Percentiles rank a stretch among this genome's conserved stretches.
Conservation (phyloP, 2,113 vertebrate genomes). For the Baryphthengus martii region DNA sequence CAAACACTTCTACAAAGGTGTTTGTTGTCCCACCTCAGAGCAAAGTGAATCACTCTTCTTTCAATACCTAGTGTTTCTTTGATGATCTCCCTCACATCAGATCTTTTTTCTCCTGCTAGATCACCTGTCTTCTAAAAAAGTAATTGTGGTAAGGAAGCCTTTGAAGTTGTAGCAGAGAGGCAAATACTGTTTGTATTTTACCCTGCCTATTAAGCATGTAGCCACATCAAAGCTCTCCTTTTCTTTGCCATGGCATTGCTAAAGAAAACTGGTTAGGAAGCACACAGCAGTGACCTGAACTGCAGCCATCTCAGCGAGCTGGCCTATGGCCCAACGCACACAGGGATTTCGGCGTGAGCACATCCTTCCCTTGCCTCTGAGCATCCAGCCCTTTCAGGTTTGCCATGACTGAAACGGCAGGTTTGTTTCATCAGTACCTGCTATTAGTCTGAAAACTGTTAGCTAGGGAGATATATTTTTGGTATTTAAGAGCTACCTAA, state of each 20-base stretch:
- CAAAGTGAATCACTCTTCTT: neutral
- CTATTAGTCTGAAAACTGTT: neutral
- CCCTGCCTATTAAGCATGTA: neutral
- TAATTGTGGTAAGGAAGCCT: constrained; percentile 11
- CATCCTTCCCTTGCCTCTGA: neutral
- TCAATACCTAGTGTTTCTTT: neutral
- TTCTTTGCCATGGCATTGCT: neutral
- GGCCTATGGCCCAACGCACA: neutral
- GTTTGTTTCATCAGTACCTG: neutral
- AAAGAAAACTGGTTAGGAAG: neutral
- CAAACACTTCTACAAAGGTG: neutral
- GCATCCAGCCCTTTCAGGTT: neutral
- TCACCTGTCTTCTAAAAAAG: constrained; percentile 41
- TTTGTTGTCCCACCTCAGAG: neutral
- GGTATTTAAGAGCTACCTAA: neutral
- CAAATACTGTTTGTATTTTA: constrained; percentile 18
- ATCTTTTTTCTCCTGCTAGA: neutral
- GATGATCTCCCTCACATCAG: neutral
- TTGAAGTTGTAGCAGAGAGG: constrained; percentile 23
- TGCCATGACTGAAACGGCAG: neutral
- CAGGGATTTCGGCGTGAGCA: rapidly evolving
- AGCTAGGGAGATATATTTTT: neutral
- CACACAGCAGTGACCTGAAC: neutral
- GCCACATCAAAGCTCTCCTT: constrained; percentile 52
- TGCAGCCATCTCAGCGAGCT: neutral